Percentiles rank a stretch among this genome's conserved stretches.
phyloP scores from a whole-genome alignment of 2,888 invertebrate species.

The Clanis bilineata region DNA sequence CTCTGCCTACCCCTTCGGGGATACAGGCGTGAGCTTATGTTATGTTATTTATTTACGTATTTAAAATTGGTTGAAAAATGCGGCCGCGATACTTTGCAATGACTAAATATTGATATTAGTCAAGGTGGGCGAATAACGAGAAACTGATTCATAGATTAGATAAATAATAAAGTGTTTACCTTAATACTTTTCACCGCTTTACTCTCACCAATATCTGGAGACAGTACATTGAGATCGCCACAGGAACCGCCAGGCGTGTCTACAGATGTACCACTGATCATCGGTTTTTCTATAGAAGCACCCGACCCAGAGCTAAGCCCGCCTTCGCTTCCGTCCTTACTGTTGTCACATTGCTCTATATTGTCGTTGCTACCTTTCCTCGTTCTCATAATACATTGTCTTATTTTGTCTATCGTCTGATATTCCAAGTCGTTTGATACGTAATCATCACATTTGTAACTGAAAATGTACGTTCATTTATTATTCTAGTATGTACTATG shows the following conservation, averaged over 20 bases:
- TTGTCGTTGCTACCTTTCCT: constrained; percentile 40
- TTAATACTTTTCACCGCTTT: constrained; percentile 55
- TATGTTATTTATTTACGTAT: too few relatives aligned
- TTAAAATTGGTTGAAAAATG: too few relatives aligned
- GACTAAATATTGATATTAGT: too few relatives aligned
- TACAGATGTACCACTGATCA: constrained; percentile 32
- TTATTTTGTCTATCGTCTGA: constrained; percentile 80
- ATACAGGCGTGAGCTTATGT: too few relatives aligned
- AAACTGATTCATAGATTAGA: too few relatives aligned
- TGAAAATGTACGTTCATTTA: constrained; percentile 56
- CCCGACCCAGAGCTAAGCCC: constrained; percentile 37
- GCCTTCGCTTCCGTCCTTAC: constrained; percentile 35
- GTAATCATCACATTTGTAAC: constrained; percentile 91
- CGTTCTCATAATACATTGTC: constrained; percentile 70
- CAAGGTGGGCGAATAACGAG: too few relatives aligned
- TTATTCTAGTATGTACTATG: not conserved
- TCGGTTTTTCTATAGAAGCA: constrained; percentile 38
- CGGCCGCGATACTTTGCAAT: too few relatives aligned
- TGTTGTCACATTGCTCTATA: constrained; percentile 28
- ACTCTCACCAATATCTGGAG: constrained; percentile 49
- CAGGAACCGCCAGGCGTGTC: constrained; percentile 41
- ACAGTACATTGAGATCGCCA: constrained; percentile 39
- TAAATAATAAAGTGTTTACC: constrained; percentile 40
- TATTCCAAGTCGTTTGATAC: constrained; percentile 86
- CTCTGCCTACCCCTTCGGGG: too few relatives aligned